Evolutionary conservation across 2,797 vertebrate genomes (phyloP).

Genomic region (Arctocebus calabarensis): DNA sequence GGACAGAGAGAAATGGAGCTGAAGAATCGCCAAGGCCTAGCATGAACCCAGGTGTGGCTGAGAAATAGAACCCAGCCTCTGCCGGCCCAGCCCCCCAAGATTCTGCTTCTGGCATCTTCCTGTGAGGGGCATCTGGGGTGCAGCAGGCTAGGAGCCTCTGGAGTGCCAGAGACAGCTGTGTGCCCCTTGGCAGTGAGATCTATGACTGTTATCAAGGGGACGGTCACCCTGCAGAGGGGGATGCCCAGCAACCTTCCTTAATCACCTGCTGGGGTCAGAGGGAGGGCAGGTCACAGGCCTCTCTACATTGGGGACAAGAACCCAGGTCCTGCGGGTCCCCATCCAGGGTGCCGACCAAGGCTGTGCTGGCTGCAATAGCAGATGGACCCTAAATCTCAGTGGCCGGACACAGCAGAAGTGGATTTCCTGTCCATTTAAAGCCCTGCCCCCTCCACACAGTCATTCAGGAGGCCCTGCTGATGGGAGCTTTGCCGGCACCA

Average conservation of each 20-base stretch:
- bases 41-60: not conserved
- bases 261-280: not conserved
- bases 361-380: not conserved
- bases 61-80: not conserved
- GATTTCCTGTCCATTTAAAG: not conserved
- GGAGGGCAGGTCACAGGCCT: not conserved
- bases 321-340: fast-evolving
- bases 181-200: not conserved
- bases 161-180: not conserved
- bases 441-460: not conserved
- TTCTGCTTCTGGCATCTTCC: no score
- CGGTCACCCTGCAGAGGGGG: fast-evolving
- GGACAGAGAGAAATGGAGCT: not conserved
- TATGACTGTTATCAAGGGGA: fast-evolving
- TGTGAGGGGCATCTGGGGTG: fast-evolving
- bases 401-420: fast-evolving
- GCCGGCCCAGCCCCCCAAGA: fast-evolving
- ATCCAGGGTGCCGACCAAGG: no score
- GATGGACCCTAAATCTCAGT: not conserved
- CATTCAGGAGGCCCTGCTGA: not conserved
- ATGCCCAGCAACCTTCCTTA: not conserved
- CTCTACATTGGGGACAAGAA: fast-evolving
- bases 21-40: not conserved
- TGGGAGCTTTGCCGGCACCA: not conserved
- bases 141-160: not conserved